Conservation (phyloP, 1,140 invertebrate genomes). For the Matsumurasca onukii region DNA sequence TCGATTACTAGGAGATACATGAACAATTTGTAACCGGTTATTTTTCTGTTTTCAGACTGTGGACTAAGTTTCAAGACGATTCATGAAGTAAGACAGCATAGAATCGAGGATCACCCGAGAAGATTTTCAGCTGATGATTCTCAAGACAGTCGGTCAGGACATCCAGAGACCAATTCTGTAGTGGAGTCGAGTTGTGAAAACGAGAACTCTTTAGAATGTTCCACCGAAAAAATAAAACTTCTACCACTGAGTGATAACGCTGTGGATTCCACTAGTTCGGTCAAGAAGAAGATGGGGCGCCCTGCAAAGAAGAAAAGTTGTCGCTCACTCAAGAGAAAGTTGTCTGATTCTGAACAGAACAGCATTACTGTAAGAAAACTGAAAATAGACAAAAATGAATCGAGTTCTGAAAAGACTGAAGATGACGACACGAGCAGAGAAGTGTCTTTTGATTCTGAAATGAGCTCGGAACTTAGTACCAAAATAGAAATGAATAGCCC, state of each 20-base stretch:
- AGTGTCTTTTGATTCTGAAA: neutral
- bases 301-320: constrained; percentile 8
- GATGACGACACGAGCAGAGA: constrained; percentile 2
- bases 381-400: neutral
- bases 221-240: neutral
- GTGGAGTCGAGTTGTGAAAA: neutral
- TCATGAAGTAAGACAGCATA: constrained; percentile 35
- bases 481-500: constrained; percentile 2
- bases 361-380: neutral
- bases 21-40: no score
- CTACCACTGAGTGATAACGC: constrained; percentile 27
- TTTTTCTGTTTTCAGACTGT: constrained; percentile 39
- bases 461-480: neutral
- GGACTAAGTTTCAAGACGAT: constrained; percentile 35
- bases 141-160: neutral
- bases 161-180: neutral
- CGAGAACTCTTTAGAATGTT: neutral
- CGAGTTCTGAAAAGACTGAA: neutral
- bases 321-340: neutral
- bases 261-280: constrained; percentile 23
- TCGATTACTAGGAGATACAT: no score
- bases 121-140: constrained; percentile 25
- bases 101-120: constrained; percentile 32
- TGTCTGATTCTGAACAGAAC: neutral
- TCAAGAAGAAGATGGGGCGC: neutral